Evolutionary conservation across 2,113 vertebrate genomes (phyloP).

Genomic region (Etia nguti): DNA sequence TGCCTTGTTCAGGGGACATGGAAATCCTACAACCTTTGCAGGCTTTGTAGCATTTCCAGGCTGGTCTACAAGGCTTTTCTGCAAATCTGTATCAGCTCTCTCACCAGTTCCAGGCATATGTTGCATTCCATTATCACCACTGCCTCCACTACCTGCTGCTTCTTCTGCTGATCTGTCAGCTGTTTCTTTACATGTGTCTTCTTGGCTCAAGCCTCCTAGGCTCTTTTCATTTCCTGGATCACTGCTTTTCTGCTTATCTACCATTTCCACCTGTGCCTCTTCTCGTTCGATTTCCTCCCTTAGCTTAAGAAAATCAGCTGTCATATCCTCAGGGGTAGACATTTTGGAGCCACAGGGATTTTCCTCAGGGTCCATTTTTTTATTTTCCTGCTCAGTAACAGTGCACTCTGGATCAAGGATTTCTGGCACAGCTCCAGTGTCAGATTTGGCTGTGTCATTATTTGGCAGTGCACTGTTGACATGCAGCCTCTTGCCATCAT

Average conservation of each 20-base stretch:
- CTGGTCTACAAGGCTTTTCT: not conserved
- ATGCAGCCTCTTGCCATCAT: constrained; percentile 10
- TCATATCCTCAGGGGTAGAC: constrained; percentile 74
- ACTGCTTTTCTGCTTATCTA: constrained; percentile 3
- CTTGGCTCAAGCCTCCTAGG: not conserved
- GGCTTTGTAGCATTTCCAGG: constrained; percentile 53
- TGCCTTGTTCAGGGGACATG: constrained; percentile 68
- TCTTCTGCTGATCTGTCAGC: not conserved
- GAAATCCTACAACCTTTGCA: constrained; percentile 64
- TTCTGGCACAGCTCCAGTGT: not conserved
- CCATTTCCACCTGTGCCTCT: not conserved
- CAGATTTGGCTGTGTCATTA: not conserved
- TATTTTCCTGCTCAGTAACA: not conserved
- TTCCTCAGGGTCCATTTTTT: not conserved
- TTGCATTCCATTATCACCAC: not conserved
- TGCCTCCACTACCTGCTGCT: not conserved
- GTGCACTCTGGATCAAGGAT: not conserved
- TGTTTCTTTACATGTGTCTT: not conserved
- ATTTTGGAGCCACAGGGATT: constrained; percentile 60
- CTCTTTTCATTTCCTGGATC: constrained; percentile 13
- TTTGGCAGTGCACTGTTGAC: not conserved
- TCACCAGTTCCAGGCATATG: not conserved
- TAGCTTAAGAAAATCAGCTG: constrained; percentile 57
- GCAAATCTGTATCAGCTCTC: not conserved
- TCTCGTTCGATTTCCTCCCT: constrained; percentile 13